A percentile compares a stretch with the other conserved stretches of the same genome.
Evolutionary conservation across 2,113 vertebrate genomes (phyloP).

Genomic region (Suncus etruscus): DNA sequence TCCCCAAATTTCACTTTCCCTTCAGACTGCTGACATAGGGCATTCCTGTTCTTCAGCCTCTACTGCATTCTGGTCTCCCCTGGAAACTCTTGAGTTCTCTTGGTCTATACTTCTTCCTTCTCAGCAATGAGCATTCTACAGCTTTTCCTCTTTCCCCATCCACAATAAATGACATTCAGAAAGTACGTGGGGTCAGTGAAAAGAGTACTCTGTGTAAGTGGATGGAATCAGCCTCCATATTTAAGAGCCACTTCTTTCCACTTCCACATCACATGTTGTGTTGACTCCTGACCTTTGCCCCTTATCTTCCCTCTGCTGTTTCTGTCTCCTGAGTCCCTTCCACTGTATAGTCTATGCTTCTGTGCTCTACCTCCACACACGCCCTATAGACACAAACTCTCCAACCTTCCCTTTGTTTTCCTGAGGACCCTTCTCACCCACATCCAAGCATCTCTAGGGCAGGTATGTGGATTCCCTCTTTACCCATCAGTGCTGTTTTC

Average conservation of each 20-base stretch:
- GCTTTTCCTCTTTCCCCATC: neutral
- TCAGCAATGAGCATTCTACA: neutral
- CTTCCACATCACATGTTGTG: rapidly evolving
- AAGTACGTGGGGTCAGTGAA: neutral
- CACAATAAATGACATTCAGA: neutral
- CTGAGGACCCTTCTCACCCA: no score
- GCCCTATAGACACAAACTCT: neutral
- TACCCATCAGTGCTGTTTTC: neutral
- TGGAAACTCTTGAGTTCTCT: no score
- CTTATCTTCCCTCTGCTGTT: neutral
- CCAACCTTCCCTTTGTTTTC: neutral
- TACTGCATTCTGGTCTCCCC: neutral
- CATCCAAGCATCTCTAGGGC: no score
- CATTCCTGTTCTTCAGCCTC: neutral
- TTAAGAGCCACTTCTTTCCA: neutral
- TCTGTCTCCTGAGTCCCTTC: neutral
- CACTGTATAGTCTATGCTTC: neutral
- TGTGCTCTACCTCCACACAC: neutral
- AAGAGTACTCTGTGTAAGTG: neutral
- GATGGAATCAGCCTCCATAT: no score
- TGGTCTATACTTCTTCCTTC: neutral
- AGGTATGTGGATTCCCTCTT: neutral
- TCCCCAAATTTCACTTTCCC: neutral
- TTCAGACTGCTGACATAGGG: neutral
- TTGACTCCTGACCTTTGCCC: neutral